Evolutionary conservation across 1,140 invertebrate species (phyloP).

Genomic region (Venturia canescens): DNA sequence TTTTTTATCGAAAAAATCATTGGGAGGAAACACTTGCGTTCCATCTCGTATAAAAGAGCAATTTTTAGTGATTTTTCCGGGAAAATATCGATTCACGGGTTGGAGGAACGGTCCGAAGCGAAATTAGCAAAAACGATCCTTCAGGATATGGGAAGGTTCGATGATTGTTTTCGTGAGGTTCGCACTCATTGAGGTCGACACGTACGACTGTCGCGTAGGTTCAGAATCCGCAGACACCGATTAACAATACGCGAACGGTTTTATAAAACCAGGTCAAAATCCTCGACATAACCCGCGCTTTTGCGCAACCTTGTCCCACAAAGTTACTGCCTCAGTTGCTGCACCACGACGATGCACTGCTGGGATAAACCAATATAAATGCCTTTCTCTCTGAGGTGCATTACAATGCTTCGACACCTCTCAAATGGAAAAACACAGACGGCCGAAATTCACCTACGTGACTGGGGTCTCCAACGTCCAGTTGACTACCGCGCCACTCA

Average conservation of each 20-base stretch:
- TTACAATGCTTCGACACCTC: constrained; percentile 20
- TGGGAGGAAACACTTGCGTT: no score
- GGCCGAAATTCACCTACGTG: background rate
- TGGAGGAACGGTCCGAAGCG: no score
- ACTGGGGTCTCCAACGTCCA: no score
- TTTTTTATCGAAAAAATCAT: no score
- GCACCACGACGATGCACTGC: constrained; percentile 18
- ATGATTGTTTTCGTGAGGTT: no score
- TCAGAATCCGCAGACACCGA: background rate
- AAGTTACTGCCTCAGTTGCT: constrained; percentile 30
- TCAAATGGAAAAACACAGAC: background rate
- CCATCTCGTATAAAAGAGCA: no score
- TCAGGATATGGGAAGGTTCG: no score
- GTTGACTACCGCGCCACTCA: no score
- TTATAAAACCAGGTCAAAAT: constrained; percentile 60
- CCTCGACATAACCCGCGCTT: constrained; percentile 39
- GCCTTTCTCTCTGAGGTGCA: constrained; percentile 54
- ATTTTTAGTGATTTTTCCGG: no score
- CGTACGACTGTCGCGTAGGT: constrained; percentile 36
- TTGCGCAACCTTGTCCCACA: constrained; percentile 60
- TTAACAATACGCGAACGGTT: constrained; percentile 11
- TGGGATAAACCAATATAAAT: constrained; percentile 53
- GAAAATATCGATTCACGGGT: no score
- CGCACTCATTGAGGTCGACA: background rate
- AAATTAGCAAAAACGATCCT: no score